A percentile compares a stretch with the other conserved stretches of the same genome.
These are phyloP conservation scores for Toxostoma redivivum DNA, from an alignment of 2,113 vertebrate genomes.

Conservation along the genomic window DNA sequence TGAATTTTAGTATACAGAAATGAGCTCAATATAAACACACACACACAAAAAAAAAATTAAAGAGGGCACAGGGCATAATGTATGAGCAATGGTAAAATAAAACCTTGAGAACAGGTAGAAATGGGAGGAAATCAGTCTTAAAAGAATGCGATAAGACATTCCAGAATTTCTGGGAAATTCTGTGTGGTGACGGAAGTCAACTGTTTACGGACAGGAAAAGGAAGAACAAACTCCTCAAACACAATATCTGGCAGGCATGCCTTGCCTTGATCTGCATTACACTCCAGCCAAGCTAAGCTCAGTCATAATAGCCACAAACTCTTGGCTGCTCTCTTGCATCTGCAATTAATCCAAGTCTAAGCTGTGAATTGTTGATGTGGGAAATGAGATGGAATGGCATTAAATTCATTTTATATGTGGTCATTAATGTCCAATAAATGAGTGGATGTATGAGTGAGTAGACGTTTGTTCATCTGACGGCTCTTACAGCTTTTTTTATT, in stretches of 20 bases:
- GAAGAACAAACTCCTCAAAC: constrained; percentile 33
- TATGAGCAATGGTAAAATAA: background rate
- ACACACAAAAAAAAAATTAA: background rate
- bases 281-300: background rate
- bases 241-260: constrained; percentile 43
- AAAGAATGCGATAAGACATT: constrained; percentile 35
- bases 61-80: background rate
- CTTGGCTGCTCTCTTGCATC: background rate
- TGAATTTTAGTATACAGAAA: background rate
- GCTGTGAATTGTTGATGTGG: background rate
- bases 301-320: background rate
- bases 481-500: background rate
- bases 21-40: background rate
- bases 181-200: background rate
- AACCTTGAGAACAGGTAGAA: constrained; percentile 25
- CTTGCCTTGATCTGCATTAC: background rate
- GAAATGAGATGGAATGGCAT: background rate
- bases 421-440: background rate
- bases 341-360: background rate
- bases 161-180: constrained; percentile 13
- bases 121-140: constrained; percentile 26
- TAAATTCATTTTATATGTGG: background rate
- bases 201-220: constrained; percentile 34
- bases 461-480: background rate
- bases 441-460: background rate